Conservation (phyloP, 1,140 invertebrate genomes). For the Conus betulinus region DNA sequence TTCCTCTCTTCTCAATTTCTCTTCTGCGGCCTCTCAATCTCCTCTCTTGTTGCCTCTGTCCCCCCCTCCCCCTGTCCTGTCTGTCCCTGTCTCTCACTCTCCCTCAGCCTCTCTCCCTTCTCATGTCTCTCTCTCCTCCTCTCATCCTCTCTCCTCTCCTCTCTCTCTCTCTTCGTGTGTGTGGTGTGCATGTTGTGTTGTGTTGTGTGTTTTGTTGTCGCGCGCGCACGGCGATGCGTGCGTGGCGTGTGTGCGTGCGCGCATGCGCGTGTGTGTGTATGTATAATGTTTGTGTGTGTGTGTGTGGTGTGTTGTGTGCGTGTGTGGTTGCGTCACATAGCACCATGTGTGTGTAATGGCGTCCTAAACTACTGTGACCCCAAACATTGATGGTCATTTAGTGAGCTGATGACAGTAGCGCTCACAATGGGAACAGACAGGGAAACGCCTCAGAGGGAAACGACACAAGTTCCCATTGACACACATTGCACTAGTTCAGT, state of each 20-base stretch:
- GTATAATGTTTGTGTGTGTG: not conserved
- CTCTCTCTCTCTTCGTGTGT: not conserved
- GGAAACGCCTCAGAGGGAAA: too few relatives aligned
- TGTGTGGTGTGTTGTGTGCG: constrained; percentile 8
- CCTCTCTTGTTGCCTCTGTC: not conserved
- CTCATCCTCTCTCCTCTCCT: not conserved
- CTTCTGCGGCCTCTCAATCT: too few relatives aligned
- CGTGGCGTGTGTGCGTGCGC: not conserved
- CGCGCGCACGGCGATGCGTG: not conserved
- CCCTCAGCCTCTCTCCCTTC: not conserved
- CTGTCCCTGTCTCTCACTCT: constrained; percentile 2
- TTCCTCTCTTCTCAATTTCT: too few relatives aligned
- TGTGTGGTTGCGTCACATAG: not conserved
- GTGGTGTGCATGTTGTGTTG: not conserved
- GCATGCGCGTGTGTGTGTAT: not conserved
- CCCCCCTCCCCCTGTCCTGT: constrained; percentile 1
- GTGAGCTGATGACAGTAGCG: too few relatives aligned
- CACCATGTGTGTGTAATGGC: too few relatives aligned
- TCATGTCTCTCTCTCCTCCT: not conserved
- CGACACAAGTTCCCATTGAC: too few relatives aligned
- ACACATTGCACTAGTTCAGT: too few relatives aligned
- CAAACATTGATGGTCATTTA: not conserved
- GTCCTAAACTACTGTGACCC: too few relatives aligned
- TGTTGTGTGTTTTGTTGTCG: not conserved
- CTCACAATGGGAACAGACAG: too few relatives aligned